Evolutionary conservation across 1,140 invertebrate genomes (phyloP).

Genomic region (Pseudomyrmex gracilis): DNA sequence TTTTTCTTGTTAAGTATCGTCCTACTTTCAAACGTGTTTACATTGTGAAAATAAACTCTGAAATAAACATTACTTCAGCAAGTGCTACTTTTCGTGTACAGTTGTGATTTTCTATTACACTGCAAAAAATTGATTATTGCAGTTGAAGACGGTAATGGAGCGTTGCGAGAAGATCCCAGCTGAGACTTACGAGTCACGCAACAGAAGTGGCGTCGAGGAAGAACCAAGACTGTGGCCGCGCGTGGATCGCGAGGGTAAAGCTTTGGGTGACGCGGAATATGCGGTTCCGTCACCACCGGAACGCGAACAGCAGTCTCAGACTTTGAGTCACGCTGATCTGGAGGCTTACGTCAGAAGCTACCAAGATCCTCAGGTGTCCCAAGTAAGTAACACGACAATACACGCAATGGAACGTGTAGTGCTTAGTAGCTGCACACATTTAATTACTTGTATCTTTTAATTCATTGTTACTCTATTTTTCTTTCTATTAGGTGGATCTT

Average conservation of each 20-base stretch:
- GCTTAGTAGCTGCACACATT: background rate
- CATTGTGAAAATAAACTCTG: background rate
- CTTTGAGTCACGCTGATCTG: constrained; percentile 85
- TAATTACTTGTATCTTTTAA: background rate
- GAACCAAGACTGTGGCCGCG: constrained; percentile 86
- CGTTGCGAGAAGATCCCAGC: constrained; percentile 90
- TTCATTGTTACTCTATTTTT: background rate
- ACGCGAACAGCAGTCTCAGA: constrained; percentile 87
- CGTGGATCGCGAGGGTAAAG: constrained; percentile 89
- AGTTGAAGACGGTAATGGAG: constrained; percentile 92
- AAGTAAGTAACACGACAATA: constrained; percentile 66
- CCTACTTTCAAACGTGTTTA: background rate
- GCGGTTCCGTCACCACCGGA: constrained; percentile 91
- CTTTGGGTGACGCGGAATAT: constrained; percentile 89
- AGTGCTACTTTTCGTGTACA: constrained; percentile 24
- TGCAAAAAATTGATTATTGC: constrained; percentile 67
- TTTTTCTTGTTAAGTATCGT: background rate
- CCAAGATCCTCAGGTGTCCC: constrained; percentile 85
- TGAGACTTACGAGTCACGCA: constrained; percentile 87
- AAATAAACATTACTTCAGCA: background rate
- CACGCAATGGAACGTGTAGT: background rate
- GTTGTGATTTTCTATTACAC: constrained; percentile 37
- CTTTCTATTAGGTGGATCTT: constrained; percentile 79
- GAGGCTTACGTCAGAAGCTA: constrained; percentile 86
- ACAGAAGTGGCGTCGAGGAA: constrained; percentile 79